Percentiles rank a stretch among this genome's conserved stretches.
phyloP scores from a whole-genome alignment of 2,888 invertebrate genomes.

The Kuschelorhynchus macadamiae region DNA sequence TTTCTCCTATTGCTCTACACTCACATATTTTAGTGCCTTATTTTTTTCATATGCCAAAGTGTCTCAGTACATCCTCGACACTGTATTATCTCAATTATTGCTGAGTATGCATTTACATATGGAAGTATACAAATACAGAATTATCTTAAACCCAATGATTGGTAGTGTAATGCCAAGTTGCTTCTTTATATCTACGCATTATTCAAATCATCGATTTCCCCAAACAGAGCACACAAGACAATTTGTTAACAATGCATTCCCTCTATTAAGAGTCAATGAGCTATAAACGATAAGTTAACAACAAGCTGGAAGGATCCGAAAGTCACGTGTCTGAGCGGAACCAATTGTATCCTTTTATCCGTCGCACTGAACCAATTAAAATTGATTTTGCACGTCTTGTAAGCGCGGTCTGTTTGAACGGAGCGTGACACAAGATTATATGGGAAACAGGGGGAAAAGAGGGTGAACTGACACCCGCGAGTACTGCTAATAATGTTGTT shows the following conservation, averaged over 20 bases:
- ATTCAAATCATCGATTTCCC: slow-evolving; percentile 5
- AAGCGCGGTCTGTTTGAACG: slow-evolving; percentile 65
- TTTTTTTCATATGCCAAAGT: too few species aligned
- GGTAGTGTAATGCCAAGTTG: too few species aligned
- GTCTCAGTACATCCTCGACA: too few species aligned
- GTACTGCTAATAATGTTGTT: slow-evolving; percentile 53
- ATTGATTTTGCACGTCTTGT: slow-evolving; percentile 66
- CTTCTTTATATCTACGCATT: too few species aligned
- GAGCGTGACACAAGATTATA: slow-evolving; percentile 66
- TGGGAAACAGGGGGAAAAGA: slow-evolving; percentile 60
- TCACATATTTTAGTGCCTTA: too few species aligned
- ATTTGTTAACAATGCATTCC: slow-evolving; percentile 24
- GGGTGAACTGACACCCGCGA: slow-evolving; percentile 21
- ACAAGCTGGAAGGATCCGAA: slow-evolving; percentile 42
- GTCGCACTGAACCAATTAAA: slow-evolving; percentile 61
- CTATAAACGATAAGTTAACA: slow-evolving; percentile 54
- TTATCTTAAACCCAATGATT: too few species aligned
- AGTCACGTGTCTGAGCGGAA: slow-evolving; percentile 74
- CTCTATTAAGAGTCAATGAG: slow-evolving; percentile 57
- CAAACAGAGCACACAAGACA: slow-evolving; percentile 10
- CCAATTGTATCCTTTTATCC: slow-evolving; percentile 69
- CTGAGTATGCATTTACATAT: too few species aligned
- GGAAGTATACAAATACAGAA: too few species aligned
- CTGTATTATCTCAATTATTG: too few species aligned
- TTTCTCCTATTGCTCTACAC: too few species aligned